Base-by-base conservation (phyloP, 2,797 vertebrate species). In the Notolepis coatsorum region DNA sequence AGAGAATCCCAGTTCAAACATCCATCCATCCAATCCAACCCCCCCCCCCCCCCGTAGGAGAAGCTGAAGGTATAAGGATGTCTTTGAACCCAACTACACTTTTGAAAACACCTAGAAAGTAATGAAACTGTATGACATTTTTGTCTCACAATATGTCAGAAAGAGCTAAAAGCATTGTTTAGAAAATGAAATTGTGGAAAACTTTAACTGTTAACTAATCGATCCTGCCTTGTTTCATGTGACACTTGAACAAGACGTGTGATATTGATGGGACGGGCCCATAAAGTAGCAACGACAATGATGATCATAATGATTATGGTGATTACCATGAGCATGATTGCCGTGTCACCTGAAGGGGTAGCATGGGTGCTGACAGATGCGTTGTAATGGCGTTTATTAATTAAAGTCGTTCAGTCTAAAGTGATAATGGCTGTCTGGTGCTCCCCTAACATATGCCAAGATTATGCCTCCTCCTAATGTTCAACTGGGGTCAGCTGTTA, bases 301-400 rank as follows among this genome's bases (percentile, higher is more conserved):
- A 62, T 68, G 63, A 84, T 41, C 30, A 75, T 70, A 39, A 67
- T 61, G 31, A 69, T 76, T 52, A 81, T 45, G 38, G 41, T 77
- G 54, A 78, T 71, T 63, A 72, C 28, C 3, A 13, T 69, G 53
- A 47, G 75, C 65, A 79, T 76, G 66, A 75, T 41, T 63, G 37
- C 51, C 49, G 53, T 49, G 72, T 70, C 79, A 84, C 82, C 77
- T 82, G 76, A 71, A 75, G 82, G 61, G 62, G 17, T 46, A 61
- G 43, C 21, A 13, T 4, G 30, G 60, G 66, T 66, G 68, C 51
- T 35, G 60, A 75, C 81, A 86, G 82, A 83, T 84, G 84, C 70
- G 68, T 67, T 82, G 76, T 81, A 81, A 82, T 74, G 46, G 28
- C 58, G 31, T 68, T 79, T 80, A 82, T 76, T 82, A 82, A 82